Evolutionary conservation across 2,888 invertebrate species (phyloP), one percentile per base, ranked within the genome.

Genomic region (Apotomis betuletana): DNA sequence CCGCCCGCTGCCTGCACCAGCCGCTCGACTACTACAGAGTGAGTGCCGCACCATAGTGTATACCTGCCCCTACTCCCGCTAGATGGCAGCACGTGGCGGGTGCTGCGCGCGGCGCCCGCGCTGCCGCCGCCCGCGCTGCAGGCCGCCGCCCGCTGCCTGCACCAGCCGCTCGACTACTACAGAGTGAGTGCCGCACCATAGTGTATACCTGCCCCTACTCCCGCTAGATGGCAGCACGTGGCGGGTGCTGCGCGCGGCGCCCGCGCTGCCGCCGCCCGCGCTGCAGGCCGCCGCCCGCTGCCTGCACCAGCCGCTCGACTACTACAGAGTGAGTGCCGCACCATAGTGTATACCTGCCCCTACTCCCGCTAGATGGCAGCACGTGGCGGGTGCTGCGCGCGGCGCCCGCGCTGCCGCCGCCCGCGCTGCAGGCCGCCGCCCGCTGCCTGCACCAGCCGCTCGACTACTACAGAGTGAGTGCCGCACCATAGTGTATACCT

Each of bases 11-110:
- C 83, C 94, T 97, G 79, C 95, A 96, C 69, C 95, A 96, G 15
- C 95, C 96, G 1, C 95, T 95, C 76, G 97, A 97, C 86, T 96
- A 96, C 77, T 95, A 95, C 77, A 95, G 96, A 94, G 96, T 96
- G 81, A 79, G 81, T 75, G 8, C 5, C 36, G 41, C 5, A 6
- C 27, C 27, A 27, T 27, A 27, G 27, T 27, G 27, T 27, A 27
- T 27, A 27, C 27, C 27, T 27, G 27, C 44, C 44, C 3, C 13
- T 13, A 10, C 13, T 12, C 52, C 0, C 44, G 55, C 15, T 70
- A 96, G 96, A 84, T 96, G 97, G 90, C 94, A 90, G 97, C 49
- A 95, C 97, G 70, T 94, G 96, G 78, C 94, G 95, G 57, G 94
- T 95, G 79, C 94, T 97, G 10, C 80, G 82, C 2, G 82, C 85